Percentiles rank a stretch among this genome's conserved stretches.
Conservation (phyloP, 1,140 invertebrate species). For the Epicauta chinensis region DNA sequence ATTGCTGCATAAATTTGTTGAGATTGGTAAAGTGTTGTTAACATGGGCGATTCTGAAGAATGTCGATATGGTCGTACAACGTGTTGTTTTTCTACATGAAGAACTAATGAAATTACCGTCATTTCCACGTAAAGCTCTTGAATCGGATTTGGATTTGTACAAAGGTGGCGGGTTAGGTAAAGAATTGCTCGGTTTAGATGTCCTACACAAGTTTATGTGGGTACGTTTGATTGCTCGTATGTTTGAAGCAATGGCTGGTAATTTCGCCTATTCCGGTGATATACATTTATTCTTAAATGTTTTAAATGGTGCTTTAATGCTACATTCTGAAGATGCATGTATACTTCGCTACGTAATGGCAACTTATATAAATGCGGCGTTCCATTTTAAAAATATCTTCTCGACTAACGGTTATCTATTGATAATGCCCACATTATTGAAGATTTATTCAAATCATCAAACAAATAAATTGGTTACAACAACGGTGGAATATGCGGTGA, state of each 20-base stretch:
- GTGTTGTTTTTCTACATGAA: conserved; percentile 97
- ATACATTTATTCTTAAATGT: conserved; percentile 98
- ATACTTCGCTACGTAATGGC: conserved; percentile 94
- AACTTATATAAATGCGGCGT: conserved; percentile 94
- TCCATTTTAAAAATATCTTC: conserved; percentile 99
- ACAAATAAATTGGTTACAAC: conserved; percentile 91
- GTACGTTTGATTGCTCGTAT: conserved; percentile 91
- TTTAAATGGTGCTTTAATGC: conserved; percentile 91
- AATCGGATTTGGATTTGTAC: conserved; percentile 92
- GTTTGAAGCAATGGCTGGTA: conserved; percentile 98
- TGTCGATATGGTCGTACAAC: conserved; percentile 86
- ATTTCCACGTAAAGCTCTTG: conserved; percentile 95
- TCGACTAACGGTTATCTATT: conserved; percentile 95
- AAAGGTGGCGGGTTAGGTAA: conserved; percentile 85
- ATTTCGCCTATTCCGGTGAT: conserved; percentile 96
- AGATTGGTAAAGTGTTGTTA: conserved; percentile 90
- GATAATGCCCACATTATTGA: conserved; percentile 94
- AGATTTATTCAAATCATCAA: conserved; percentile 96
- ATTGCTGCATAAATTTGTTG: conserved; percentile 90
- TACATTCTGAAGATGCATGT: conserved; percentile 94
- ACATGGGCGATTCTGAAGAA: conserved; percentile 88
- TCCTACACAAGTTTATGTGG: conserved; percentile 98
- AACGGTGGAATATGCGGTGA: conserved; percentile 95
- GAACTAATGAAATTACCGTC: conserved; percentile 98
- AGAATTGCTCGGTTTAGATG: conserved; percentile 89